Evolutionary conservation across 2,888 invertebrate genomes (phyloP), one percentile per base, ranked within the genome.

Genomic region (Alloplasta piceator): DNA sequence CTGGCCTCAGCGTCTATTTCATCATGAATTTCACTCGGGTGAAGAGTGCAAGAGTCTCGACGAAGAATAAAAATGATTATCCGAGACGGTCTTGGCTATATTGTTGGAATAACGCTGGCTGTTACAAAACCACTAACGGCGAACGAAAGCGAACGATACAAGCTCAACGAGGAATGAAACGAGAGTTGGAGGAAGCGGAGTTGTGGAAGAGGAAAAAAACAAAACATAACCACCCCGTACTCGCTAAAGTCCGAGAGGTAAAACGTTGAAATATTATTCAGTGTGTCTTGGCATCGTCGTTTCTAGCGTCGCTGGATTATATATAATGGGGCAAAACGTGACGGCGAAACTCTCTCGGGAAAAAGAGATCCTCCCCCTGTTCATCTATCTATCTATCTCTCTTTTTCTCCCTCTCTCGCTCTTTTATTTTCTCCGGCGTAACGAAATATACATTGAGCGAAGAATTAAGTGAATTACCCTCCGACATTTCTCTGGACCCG

Each of bases 391-490:
- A 10, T 38, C 38, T 50, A n/a, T 6, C 10, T 26, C 38, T 50
- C 39, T 39, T 6, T 39, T 48, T 36, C 50, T 52, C n/a, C 26
- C 6, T 41, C 14, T 61, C 52, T 72, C 64, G 36, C 36, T 38
- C 43, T 73, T 50, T 43, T 14, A 14, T 55, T 46, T n/a, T 48
- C 26, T 38, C 36, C n/a, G 58, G 55, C 38, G 48, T 66, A 73
- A 77, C 68, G 50, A 73, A 77, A 61, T 76, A 75, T 82, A 78
- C 78, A 82, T 87, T 82, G 84, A 84, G 84, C 76, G 75, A 66
- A 82, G 83, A 88, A 89, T 88, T 89, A 87, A 88, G 89, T 82
- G 86, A 87, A 88, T 86, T 87, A 87, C 84, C 82, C 76, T 79
- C 10, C 55, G 61, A 83, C 82, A 78, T 82, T 78, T 75, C 61